Conservation (phyloP, 2,888 invertebrate genomes). For the Liodrosophila aerea region DNA sequence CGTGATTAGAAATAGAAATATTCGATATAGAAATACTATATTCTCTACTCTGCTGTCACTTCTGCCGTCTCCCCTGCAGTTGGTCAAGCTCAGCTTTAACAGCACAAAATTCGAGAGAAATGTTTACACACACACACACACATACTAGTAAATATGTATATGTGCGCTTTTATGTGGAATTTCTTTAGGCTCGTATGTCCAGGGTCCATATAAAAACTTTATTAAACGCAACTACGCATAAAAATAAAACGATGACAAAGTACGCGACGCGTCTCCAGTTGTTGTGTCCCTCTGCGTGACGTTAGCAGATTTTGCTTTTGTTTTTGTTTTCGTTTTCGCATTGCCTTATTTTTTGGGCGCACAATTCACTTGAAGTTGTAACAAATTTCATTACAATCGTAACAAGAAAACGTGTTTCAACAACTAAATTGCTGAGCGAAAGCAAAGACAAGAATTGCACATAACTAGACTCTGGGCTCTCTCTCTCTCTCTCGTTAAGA, state of each 20-base stretch:
- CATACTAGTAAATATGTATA: neutral
- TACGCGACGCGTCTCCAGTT: conserved; percentile 60
- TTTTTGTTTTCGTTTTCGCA: neutral
- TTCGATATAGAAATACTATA: conserved; percentile 17
- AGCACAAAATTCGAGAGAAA: conserved; percentile 20
- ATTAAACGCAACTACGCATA: conserved; percentile 78
- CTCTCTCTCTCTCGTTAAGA: too few species aligned
- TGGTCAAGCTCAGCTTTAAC: too few species aligned
- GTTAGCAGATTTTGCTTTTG: conserved; percentile 35
- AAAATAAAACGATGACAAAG: conserved; percentile 76
- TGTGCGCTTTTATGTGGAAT: neutral
- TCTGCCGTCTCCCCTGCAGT: too few species aligned
- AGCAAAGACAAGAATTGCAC: conserved; percentile 53
- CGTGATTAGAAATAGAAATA: conserved; percentile 71
- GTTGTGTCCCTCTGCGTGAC: conserved; percentile 53
- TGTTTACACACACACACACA: neutral
- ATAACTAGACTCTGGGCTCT: conserved; percentile 41
- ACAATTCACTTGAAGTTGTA: conserved; percentile 73
- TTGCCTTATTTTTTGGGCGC: conserved; percentile 6
- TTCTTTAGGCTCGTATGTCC: conserved; percentile 2
- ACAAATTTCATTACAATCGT: conserved; percentile 77
- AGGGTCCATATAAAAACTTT: conserved; percentile 65
- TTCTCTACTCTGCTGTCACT: too few species aligned
- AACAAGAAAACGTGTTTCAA: conserved; percentile 74
- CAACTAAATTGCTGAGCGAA: conserved; percentile 68